Conservation (phyloP, 2,888 invertebrate genomes). For the Latrodectus hesperus region DNA sequence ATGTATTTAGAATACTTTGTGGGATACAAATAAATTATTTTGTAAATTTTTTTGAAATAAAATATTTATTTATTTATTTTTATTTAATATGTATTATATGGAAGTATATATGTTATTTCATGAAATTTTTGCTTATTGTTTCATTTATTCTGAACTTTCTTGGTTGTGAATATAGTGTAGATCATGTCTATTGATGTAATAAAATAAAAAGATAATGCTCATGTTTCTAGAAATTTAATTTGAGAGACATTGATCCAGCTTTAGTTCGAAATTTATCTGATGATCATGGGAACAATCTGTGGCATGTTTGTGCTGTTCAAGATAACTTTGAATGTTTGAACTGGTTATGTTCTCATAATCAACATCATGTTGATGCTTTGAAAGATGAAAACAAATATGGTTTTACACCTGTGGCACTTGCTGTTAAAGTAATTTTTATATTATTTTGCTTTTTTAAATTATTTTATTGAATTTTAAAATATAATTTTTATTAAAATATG, state of each 20-base stretch:
- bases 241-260: conserved; percentile 74
- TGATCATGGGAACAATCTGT: conserved; percentile 74
- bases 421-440: conserved; percentile 73
- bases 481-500: no score
- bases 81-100: no score
- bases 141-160: no score
- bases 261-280: conserved; percentile 75
- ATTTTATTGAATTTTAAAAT: no score
- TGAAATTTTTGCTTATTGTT: no score
- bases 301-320: conserved; percentile 74
- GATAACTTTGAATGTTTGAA: conserved; percentile 74
- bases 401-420: conserved; percentile 74
- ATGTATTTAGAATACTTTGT: no score
- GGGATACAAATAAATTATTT: no score
- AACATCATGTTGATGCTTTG: conserved; percentile 73
- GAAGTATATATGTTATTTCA: no score
- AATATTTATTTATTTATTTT: no score
- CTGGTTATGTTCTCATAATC: conserved; percentile 73
- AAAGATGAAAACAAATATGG: conserved; percentile 75
- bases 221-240: conserved; percentile 72
- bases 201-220: background rate
- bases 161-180: background rate
- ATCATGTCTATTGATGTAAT: background rate
- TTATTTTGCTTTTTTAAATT: background rate
- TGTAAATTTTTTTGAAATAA: no score